Conservation (phyloP, 1,140 invertebrate species). For the Micrasema longulum region DNA sequence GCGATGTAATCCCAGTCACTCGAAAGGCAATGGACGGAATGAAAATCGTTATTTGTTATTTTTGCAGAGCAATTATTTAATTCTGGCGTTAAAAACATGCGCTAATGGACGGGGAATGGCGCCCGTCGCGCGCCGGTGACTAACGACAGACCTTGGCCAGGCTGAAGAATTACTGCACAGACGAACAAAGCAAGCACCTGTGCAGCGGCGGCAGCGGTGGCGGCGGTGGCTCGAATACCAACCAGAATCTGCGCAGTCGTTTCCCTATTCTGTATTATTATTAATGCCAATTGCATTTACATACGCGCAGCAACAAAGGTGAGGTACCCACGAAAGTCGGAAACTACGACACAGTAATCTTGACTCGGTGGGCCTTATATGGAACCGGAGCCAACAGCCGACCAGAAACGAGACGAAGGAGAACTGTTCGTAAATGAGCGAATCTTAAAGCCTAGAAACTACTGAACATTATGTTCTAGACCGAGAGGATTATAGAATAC, state of each 20-base stretch:
- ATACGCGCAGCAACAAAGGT: conserved; percentile 3
- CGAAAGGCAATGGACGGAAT: not conserved
- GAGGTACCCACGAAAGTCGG: conserved; percentile 24
- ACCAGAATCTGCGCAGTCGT: conserved; percentile 10
- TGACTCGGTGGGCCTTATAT: conserved; percentile 7
- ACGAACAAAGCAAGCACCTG: conserved; percentile 24
- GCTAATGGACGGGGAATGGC: conserved; percentile 12
- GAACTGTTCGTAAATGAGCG: too few species aligned
- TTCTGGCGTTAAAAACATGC: conserved; percentile 1
- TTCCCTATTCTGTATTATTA: conserved; percentile 33
- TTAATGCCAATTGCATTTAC: conserved; percentile 27
- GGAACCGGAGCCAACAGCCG: not conserved
- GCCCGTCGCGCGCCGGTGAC: conserved; percentile 19
- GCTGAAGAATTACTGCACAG: conserved; percentile 12
- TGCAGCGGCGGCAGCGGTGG: conserved; percentile 2
- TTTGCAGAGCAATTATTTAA: conserved; percentile 12
- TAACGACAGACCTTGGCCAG: conserved; percentile 22
- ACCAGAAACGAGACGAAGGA: not conserved
- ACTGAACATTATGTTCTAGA: too few species aligned
- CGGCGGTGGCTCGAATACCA: conserved; percentile 14
- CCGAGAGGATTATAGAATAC: too few species aligned
- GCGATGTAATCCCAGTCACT: not conserved
- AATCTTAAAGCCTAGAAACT: too few species aligned
- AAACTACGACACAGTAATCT: conserved; percentile 16
- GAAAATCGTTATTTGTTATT: conserved; percentile 2